phyloP scores from a whole-genome alignment of 1,140 invertebrate species.

The Delia radicum region DNA sequence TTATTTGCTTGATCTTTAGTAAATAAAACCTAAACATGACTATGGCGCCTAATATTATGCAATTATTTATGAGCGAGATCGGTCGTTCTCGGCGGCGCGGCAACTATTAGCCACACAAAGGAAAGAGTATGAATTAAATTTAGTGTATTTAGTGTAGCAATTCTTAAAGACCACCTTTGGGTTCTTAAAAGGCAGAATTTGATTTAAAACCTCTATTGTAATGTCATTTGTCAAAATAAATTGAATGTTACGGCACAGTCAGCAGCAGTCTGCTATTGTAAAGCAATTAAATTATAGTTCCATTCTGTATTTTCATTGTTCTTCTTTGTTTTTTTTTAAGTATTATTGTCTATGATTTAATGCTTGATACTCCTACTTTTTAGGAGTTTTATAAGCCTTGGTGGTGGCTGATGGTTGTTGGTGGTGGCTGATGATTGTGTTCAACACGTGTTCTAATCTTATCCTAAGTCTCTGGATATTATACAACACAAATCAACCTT shows the following conservation, averaged over 20 bases:
- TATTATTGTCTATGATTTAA: conserved; percentile 18
- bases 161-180: background rate
- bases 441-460: conserved; percentile 56
- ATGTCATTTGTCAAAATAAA: conserved; percentile 56
- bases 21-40: background rate
- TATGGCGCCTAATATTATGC: conserved; percentile 19
- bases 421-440: conserved; percentile 33
- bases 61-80: conserved; percentile 12
- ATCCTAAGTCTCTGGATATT: conserved; percentile 30
- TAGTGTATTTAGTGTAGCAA: background rate
- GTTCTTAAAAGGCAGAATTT: background rate
- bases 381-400: too few species aligned
- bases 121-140: background rate
- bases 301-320: background rate
- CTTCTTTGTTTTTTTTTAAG: too few species aligned
- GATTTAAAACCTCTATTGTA: conserved; percentile 32
- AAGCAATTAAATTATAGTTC: background rate
- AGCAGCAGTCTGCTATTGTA: background rate
- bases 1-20: conserved; percentile 18
- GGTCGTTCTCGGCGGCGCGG: background rate
- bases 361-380: conserved; percentile 32
- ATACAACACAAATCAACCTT: conserved; percentile 52
- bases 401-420: conserved; percentile 31
- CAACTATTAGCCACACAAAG: background rate
- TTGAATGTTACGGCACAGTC: conserved; percentile 34